Base-by-base conservation (phyloP, 2,113 vertebrate species). In the Aldabrachelys gigantea region DNA sequence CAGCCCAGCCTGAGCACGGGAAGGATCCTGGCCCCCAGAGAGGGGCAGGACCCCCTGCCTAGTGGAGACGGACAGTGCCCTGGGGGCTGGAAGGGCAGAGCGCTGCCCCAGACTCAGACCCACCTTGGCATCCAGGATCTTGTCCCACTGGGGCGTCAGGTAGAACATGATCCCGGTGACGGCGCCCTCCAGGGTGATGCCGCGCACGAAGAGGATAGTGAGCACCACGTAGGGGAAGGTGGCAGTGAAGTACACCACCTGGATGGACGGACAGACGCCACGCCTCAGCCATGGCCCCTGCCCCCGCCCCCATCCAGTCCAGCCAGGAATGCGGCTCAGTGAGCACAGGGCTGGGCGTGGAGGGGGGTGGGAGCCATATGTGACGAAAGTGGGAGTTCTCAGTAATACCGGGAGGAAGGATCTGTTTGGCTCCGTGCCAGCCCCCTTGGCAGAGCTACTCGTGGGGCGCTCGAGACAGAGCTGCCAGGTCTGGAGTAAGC, bases 171-270 rank as follows among this genome's bases (percentile, higher is more conserved):
- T 99, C 91, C 99, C 99, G 0, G 98, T 99, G 97, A 99, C 88
- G 41, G 99, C 99, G 75, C 99, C 99, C 3, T 99, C 99, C 98
- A 99, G 97, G 1, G 99, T 99, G 96, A 99, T 99, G 38, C 99
- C 99, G 1, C 99, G 98, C 94, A 99, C 98, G 2, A 99, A 99
- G 93, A 99, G 98, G 98, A 99, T 99, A 96, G 99, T 99, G 97
- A 99, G 98, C 96, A 99, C 99, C 91, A 99, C 97, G 0, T 99
- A 99, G 16, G 99, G 99, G 95, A 99, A 99, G 0, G 99, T 99
- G 85, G 99, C 99, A 5, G 99, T 99, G 98, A 99, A 99, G 97
- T 99, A 99, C 89, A 99, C 99, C 97, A 99, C 99, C 99, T 99
- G 96, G 1, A 7, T 50, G 1, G 12, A 31, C 16, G n/a, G 80